A percentile compares a stretch with the other conserved stretches of the same genome.
Evolutionary conservation across 2,888 invertebrate genomes (phyloP).

Genomic region (Junonia oenone): DNA sequence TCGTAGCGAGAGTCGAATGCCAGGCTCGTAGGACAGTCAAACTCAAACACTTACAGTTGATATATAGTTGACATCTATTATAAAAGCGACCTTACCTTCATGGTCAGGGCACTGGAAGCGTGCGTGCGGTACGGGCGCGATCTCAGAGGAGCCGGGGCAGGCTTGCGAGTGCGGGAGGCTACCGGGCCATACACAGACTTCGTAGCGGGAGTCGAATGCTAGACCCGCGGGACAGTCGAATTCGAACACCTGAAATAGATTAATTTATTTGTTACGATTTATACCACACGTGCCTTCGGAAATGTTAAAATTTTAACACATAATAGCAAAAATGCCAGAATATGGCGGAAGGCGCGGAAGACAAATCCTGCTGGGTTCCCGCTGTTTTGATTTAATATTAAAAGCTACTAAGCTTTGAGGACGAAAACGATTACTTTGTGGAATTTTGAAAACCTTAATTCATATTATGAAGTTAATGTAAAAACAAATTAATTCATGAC

Average conservation of each 20-base stretch:
- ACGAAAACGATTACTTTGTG: too few species aligned
- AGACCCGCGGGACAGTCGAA: constrained; percentile 89
- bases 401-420: too few species aligned
- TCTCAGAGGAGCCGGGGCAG: constrained; percentile 88
- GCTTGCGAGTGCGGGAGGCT: constrained; percentile 84
- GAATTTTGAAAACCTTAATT: too few species aligned
- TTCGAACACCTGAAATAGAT: constrained; percentile 79
- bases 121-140: constrained; percentile 84
- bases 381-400: too few species aligned
- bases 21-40: constrained; percentile 88
- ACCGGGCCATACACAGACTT: constrained; percentile 91
- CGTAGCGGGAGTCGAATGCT: constrained; percentile 86
- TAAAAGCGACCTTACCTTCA: constrained; percentile 19
- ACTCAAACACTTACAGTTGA: constrained; percentile 83
- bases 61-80: too few species aligned
- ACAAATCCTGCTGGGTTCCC: too few species aligned
- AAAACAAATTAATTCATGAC: too few species aligned
- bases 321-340: too few species aligned
- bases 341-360: too few species aligned
- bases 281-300: too few species aligned
- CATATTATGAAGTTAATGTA: too few species aligned
- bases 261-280: background rate
- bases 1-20: constrained; percentile 88
- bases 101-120: constrained; percentile 82
- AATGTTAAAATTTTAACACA: too few species aligned